Percentiles rank a stretch among this genome's conserved stretches.
Evolutionary conservation across 2,113 vertebrate species (phyloP).

Genomic region (Rynchops niger): DNA sequence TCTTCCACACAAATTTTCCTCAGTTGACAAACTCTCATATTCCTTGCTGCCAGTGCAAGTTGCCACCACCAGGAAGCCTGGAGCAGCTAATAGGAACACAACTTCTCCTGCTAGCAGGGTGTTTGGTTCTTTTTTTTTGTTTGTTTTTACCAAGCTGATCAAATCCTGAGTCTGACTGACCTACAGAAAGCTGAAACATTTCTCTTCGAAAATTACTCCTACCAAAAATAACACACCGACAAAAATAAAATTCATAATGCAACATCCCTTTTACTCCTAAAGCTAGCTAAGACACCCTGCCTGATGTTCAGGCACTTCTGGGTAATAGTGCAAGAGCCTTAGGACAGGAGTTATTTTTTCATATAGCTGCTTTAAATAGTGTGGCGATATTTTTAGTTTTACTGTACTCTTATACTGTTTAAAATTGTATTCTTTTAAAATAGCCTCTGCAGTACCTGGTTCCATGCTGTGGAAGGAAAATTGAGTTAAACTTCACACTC

Average conservation of each 20-base stretch:
- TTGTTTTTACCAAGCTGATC: not conserved
- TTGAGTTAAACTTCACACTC: not conserved
- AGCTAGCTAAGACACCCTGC: not conserved
- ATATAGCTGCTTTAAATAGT: not conserved
- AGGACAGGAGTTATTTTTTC: not conserved
- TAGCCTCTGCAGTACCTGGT: not conserved
- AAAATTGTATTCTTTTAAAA: not conserved
- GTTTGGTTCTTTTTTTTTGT: too few species aligned
- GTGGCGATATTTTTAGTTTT: conserved; percentile 12
- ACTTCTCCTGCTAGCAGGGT: not conserved
- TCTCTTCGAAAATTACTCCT: not conserved
- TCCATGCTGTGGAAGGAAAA: not conserved
- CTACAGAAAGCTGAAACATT: not conserved
- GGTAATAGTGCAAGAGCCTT: not conserved
- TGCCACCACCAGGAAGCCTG: not conserved
- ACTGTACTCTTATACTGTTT: not conserved
- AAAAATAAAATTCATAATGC: not conserved
- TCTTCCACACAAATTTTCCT: not conserved
- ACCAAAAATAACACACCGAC: not conserved
- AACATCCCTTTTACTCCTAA: not conserved
- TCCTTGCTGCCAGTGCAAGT: not conserved
- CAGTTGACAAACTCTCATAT: not conserved
- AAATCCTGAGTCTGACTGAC: not conserved
- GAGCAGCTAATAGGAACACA: not conserved
- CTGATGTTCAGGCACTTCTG: not conserved